Conservation (phyloP, 2,113 vertebrate species). For the Vireo altiloquus region DNA sequence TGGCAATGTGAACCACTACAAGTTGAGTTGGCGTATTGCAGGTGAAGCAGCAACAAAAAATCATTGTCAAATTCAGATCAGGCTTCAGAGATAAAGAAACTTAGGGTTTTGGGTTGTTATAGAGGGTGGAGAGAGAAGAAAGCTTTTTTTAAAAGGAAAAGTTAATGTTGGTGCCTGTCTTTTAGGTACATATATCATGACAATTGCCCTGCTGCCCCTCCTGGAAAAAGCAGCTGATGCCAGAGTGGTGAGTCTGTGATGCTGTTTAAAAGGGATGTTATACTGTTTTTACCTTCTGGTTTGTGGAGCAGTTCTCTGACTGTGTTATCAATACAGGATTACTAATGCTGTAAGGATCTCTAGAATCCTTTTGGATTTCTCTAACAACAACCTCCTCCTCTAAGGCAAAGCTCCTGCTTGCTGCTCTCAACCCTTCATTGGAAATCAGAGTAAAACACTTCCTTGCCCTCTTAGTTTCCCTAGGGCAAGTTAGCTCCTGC, state of each 20-base stretch:
- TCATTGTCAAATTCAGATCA: neutral
- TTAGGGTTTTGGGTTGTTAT: neutral
- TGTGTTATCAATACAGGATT: neutral
- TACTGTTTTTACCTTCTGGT: neutral
- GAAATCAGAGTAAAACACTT: neutral
- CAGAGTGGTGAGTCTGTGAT: conserved; percentile 78
- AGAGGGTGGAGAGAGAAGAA: neutral
- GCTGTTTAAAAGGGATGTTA: neutral
- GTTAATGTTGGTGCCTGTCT: neutral
- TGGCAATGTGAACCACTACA: accelerated
- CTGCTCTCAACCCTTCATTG: neutral
- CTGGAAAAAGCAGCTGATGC: conserved; percentile 77
- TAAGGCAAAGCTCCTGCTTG: neutral
- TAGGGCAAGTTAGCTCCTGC: neutral
- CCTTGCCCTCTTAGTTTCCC: neutral
- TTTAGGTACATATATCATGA: conserved; percentile 82
- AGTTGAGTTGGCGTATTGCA: neutral
- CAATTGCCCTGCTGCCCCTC: conserved; percentile 77
- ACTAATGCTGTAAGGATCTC: neutral
- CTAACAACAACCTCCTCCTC: neutral
- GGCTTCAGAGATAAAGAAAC: neutral
- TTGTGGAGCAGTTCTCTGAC: neutral
- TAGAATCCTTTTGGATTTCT: neutral
- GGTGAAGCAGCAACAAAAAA: neutral
- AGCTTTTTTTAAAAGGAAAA: neutral